Conservation (phyloP, 2,888 invertebrate genomes). For the Epinotia demarniana region DNA sequence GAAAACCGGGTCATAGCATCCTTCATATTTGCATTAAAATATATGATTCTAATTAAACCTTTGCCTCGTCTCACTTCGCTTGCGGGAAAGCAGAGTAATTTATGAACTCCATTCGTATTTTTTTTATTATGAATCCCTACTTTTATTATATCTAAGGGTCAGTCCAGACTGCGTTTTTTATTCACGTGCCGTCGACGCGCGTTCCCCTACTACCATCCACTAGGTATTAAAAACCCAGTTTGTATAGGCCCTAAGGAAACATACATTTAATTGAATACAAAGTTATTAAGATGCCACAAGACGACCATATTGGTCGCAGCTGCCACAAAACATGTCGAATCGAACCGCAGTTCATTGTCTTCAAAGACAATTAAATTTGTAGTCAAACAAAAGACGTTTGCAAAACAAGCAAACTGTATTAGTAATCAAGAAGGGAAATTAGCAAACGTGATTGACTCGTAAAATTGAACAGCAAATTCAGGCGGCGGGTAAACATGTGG, state of each 20-base stretch:
- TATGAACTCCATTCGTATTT: too few relatives aligned
- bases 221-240: too few relatives aligned
- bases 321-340: background rate
- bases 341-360: constrained; percentile 20
- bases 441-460: constrained; percentile 7
- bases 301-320: background rate
- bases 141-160: too few relatives aligned
- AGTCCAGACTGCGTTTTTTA: too few relatives aligned
- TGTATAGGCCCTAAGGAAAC: background rate
- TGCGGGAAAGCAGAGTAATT: too few relatives aligned
- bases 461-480: constrained; percentile 1
- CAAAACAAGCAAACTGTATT: constrained; percentile 7
- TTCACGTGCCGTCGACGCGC: too few relatives aligned
- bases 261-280: background rate
- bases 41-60: too few relatives aligned
- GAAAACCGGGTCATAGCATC: too few relatives aligned
- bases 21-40: too few relatives aligned
- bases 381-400: constrained; percentile 17
- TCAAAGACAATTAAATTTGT: constrained; percentile 17
- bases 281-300: background rate
- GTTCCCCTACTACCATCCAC: too few relatives aligned
- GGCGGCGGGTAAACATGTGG: background rate
- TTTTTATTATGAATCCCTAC: too few relatives aligned
- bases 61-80: too few relatives aligned
- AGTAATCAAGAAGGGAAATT: constrained; percentile 16